Base-by-base conservation (phyloP, 1,140 invertebrate species). In the Caerostris extrusa region DNA sequence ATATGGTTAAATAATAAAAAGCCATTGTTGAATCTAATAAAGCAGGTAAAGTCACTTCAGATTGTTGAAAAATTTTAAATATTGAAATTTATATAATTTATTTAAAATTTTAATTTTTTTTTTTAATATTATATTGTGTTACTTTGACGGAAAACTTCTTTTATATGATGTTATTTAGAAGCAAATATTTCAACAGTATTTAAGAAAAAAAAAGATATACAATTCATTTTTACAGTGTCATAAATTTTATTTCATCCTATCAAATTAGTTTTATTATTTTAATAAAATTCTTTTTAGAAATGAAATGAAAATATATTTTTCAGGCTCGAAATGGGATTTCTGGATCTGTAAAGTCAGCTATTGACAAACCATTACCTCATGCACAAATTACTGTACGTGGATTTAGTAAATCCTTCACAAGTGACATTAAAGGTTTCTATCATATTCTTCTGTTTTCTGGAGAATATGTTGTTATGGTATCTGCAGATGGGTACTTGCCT, bases 401-500 rank as follows among this genome's bases (percentile, higher is more conserved):
- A 55, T 96, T 96, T 60, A 94, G 95, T 95, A 3, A 96, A 95
- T 96, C 96, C 1, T 94, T 96, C 64, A 95, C 95, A 55, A 97
- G 96, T 69, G 96, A 96, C 91, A 95, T 95, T n/a, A 95, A 96
- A 81, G 97, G 97, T 2, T 96, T 96, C 58, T 98, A 97, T 95
- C 96, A 96, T 92, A 91, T 97, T 10, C 95, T 96, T 4, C 95
- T 97, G 12, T 95, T 96, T 10, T 94, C 96, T 53, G 97, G 97
- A 56, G 96, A 95, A 61, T 96, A 97, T 89, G 96, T 96, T 3
- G 95, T 97, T 12, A 96, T 96, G 34, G 97, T 96, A n/a, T 95
- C 95, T n/a, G 97, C 97, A 3, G 94, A 95, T 3, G 97, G 97
- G 0, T 97, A 97, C 95, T 95, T 96, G 57, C 95, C 96, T 7